Conservation (phyloP, 1,140 invertebrate species). For the Hesperophylax magnus region DNA sequence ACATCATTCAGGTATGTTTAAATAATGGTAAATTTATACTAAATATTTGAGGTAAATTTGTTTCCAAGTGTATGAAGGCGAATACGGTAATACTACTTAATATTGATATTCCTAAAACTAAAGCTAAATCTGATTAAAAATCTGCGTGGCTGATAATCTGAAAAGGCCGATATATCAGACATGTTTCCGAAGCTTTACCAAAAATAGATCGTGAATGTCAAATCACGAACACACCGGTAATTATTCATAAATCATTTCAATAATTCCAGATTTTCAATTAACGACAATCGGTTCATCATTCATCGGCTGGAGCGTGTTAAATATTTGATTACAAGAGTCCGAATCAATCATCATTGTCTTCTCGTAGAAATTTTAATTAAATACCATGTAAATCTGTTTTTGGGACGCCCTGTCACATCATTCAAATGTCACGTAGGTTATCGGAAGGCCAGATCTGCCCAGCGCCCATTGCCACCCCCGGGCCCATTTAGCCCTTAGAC, state of each 20-base stretch:
- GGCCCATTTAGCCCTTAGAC: background rate
- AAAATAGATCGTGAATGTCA: too few species aligned
- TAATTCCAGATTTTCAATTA: constrained; percentile 37
- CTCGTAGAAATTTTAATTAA: constrained; percentile 39
- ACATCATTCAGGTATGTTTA: too few species aligned
- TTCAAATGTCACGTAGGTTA: constrained; percentile 24
- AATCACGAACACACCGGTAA: too few species aligned
- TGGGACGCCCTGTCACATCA: constrained; percentile 23
- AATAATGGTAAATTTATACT: too few species aligned
- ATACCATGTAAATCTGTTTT: constrained; percentile 39
- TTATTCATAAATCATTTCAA: constrained; percentile 3
- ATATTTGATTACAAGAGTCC: constrained; percentile 33
- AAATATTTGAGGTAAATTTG: too few species aligned
- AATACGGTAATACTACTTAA: too few species aligned
- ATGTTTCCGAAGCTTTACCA: too few species aligned
- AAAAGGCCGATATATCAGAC: too few species aligned
- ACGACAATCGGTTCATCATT: constrained; percentile 6
- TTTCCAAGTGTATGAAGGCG: too few species aligned
- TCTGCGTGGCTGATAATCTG: too few species aligned
- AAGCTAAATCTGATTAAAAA: too few species aligned
- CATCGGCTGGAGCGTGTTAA: constrained; percentile 20
- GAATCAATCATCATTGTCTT: constrained; percentile 43
- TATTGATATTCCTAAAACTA: too few species aligned
- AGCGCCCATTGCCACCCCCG: background rate
- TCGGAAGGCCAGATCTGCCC: constrained; percentile 23